These are phyloP conservation scores for Bubo scandiacus DNA, from an alignment of 2,113 vertebrate genomes.

Conservation along the genomic window DNA sequence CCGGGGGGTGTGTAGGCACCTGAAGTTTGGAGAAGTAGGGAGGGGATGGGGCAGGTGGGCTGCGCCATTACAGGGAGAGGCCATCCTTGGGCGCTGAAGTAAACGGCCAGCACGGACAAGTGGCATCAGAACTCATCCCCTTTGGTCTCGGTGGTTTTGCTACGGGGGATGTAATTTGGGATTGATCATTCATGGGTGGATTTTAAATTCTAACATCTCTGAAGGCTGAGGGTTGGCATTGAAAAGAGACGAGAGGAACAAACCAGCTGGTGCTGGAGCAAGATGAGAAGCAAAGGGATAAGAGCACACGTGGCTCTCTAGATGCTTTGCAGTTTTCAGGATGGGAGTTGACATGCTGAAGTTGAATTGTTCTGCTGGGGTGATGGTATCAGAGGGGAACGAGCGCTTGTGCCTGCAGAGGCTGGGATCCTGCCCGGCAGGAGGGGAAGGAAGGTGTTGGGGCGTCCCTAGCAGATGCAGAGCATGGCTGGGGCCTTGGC, in stretches of 20 bases:
- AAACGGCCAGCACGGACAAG: background rate
- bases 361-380: background rate
- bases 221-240: background rate
- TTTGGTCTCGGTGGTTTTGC: background rate
- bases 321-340: background rate
- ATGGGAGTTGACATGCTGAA: background rate
- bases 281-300: background rate
- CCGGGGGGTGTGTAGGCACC: accelerated
- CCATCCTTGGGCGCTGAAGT: background rate
- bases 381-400: background rate
- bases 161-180: background rate
- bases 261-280: background rate
- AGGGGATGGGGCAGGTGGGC: background rate
- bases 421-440: accelerated
- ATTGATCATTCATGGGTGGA: background rate
- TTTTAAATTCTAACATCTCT: background rate
- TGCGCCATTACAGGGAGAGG: accelerated
- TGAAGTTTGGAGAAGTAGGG: background rate
- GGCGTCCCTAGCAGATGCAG: background rate
- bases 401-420: accelerated
- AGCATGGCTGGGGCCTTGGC: background rate
- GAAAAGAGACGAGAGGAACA: background rate
- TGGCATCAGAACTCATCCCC: background rate
- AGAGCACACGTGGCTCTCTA: background rate
- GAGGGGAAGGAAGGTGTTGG: background rate